Conservation (phyloP, 2,113 vertebrate genomes). For the Carassius carassius region DNA sequence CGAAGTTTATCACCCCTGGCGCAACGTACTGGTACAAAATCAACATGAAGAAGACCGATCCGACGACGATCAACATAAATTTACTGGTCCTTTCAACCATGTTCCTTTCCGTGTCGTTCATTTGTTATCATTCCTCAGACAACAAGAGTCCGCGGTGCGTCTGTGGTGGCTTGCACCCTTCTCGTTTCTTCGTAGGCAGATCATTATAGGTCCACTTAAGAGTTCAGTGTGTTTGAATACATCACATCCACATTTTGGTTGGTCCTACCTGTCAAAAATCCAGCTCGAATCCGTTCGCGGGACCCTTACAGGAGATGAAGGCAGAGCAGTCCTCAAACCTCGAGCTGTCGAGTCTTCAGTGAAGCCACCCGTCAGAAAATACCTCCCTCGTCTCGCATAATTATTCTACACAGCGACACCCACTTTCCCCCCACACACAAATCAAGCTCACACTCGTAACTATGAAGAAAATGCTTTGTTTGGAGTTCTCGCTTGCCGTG, state of each 20-base stretch:
- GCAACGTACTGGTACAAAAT: constrained; percentile 91
- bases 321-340: constrained; percentile 6
- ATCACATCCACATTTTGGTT: constrained; percentile 39
- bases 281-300: constrained; percentile 24
- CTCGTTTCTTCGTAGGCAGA: constrained; percentile 42
- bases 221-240: constrained; percentile 51
- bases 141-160: constrained; percentile 55
- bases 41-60: constrained; percentile 87
- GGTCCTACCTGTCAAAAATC: background rate
- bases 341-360: constrained; percentile 16
- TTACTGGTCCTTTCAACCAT: constrained; percentile 91
- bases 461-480: constrained; percentile 48
- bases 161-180: constrained; percentile 44
- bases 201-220: constrained; percentile 30
- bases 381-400: constrained; percentile 55
- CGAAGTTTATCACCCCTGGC: constrained; percentile 82
- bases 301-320: constrained; percentile 27
- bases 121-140: constrained; percentile 86
- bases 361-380: constrained; percentile 25
- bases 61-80: constrained; percentile 85
- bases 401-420: constrained; percentile 57
- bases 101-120: constrained; percentile 86
- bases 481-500: constrained; percentile 40
- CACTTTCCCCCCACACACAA: constrained; percentile 29
- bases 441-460: constrained; percentile 30